Base-by-base conservation (phyloP, 2,797 vertebrate genomes). In the Myotis findleyi region DNA sequence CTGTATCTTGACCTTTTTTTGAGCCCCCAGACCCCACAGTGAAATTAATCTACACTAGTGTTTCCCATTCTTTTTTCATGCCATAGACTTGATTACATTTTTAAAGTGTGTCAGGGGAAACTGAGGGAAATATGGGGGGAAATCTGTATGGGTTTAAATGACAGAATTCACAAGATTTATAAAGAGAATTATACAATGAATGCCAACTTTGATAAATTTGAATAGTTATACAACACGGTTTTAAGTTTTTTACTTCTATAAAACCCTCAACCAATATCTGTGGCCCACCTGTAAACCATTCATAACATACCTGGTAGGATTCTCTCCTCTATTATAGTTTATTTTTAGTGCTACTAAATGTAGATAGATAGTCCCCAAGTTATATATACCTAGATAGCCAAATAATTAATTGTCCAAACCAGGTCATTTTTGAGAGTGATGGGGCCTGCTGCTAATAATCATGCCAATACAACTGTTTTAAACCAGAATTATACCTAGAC, bases 211-310 rank as follows among this genome's bases (percentile, higher is more conserved):
- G 44, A 76, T 88, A 64, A 75, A 36, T 75, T 69, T 68, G 30
- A 91, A 80, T 69, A 81, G 82, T 79, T 95, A 72, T 25, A 84
- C 79, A 83, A 53, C 77, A 79, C 73, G 69, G 36, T 12, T 79
- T 96, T 38, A 75, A 33, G 38, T 62, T 73, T 33, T 73, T 69
- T 44, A 59, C 44, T 21, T 62, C 10, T 62, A 7, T 41, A 64
- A 80, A 72, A 57, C 53, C 30, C n/a, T 36, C 44, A 93, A 30
- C 47, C 33, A 36, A 3, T 41, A 36, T 86, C 33, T 41, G 11
- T 41, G 49, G n/a, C 36, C 53, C 3, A 75, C 21, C 14, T 76
- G 2, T 41, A 80, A 41, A 8, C 59, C 2, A 5, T 86, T 85
- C 49, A 18, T 41, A 51, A 20, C 16, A 13, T 64, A 20, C 59